These are phyloP conservation scores for Heterodera schachtii DNA, from an alignment of 1,140 invertebrate genomes.

Conservation along the genomic window DNA sequence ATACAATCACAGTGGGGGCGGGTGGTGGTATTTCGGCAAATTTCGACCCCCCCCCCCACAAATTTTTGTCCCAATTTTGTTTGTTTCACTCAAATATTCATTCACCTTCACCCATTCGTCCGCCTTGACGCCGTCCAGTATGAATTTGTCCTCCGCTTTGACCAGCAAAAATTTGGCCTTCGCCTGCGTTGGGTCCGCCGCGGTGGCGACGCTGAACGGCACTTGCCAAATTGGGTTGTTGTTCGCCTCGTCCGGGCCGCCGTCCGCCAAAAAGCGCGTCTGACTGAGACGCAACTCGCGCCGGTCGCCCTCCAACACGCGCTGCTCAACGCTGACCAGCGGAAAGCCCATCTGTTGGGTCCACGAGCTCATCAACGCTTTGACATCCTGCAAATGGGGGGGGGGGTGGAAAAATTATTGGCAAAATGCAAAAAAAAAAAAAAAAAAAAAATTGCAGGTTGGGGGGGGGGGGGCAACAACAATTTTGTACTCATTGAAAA, in stretches of 20 bases:
- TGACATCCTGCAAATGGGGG: slow-evolving; percentile 72
- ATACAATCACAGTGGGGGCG: too few relatives aligned
- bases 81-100: too few relatives aligned
- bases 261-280: slow-evolving; percentile 47
- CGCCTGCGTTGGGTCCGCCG: slow-evolving; percentile 74
- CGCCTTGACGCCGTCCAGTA: slow-evolving; percentile 74
- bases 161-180: slow-evolving; percentile 72
- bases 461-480: too few relatives aligned
- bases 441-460: too few relatives aligned
- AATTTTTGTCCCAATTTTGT: too few relatives aligned
- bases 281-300: slow-evolving; percentile 42
- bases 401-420: background rate
- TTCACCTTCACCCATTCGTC: slow-evolving; percentile 81
- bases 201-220: slow-evolving; percentile 80
- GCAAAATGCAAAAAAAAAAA: too few relatives aligned
- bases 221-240: slow-evolving; percentile 68
- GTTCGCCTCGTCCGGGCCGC: slow-evolving; percentile 43
- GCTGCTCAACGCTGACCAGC: slow-evolving; percentile 66
- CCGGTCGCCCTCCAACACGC: slow-evolving; percentile 27
- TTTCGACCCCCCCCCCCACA: too few relatives aligned
- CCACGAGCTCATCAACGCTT: slow-evolving; percentile 90
- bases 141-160: slow-evolving; percentile 69
- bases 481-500: too few relatives aligned
- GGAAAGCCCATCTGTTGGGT: slow-evolving; percentile 90
- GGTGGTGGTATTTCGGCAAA: too few relatives aligned